Evolutionary conservation across 2,113 vertebrate genomes (phyloP).

Genomic region (Dissostichus mawsoni): DNA sequence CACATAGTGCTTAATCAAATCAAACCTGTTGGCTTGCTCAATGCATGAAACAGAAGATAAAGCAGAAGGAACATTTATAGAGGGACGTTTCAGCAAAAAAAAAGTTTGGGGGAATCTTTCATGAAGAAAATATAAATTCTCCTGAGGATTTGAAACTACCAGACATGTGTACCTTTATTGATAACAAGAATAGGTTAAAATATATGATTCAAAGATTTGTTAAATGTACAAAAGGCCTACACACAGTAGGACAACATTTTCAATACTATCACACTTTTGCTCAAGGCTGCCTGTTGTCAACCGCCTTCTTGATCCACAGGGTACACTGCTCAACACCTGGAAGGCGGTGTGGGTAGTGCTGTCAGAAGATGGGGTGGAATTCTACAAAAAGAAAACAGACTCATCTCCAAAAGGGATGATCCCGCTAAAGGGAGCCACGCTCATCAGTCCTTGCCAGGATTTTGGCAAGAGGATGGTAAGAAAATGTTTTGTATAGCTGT

Average conservation of each 20-base stretch:
- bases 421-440: slow-evolving; percentile 89
- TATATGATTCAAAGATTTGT: not conserved
- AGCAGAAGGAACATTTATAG: not conserved
- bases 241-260: not conserved
- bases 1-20: not conserved
- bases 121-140: not conserved
- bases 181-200: not conserved
- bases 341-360: slow-evolving; percentile 94
- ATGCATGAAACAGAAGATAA: accelerated
- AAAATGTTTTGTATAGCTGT: not conserved
- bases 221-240: not conserved
- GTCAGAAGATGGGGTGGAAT: slow-evolving; percentile 93
- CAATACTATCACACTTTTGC: not conserved
- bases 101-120: not conserved
- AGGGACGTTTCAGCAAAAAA: not conserved
- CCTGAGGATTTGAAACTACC: not conserved
- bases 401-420: slow-evolving; percentile 95
- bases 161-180: not conserved
- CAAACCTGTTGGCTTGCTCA: not conserved
- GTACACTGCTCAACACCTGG: slow-evolving; percentile 94
- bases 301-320: slow-evolving; percentile 76
- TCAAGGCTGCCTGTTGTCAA: not conserved
- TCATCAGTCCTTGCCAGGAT: slow-evolving; percentile 92
- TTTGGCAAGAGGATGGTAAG: slow-evolving; percentile 92
- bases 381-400: slow-evolving; percentile 95